A percentile compares a stretch with the other conserved stretches of the same genome.
Evolutionary conservation across 2,888 invertebrate genomes (phyloP).

Genomic region (Acleris holmiana): DNA sequence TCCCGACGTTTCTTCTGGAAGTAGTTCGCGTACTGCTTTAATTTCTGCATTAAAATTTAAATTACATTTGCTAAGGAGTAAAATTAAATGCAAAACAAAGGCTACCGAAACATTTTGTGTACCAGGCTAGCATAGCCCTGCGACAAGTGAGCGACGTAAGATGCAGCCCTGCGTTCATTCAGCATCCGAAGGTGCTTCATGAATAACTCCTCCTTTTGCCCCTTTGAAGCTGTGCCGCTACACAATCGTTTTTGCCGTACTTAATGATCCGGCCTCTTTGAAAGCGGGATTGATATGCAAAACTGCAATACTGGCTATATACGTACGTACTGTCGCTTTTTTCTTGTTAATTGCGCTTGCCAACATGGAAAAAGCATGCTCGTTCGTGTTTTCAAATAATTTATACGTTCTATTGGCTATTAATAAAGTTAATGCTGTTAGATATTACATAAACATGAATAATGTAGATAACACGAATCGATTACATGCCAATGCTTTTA

Average conservation of each 20-base stretch:
- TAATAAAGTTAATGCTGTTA: conserved; percentile 29
- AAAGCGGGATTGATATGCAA: conserved; percentile 76
- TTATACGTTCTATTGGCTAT: conserved; percentile 16
- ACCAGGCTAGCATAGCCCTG: background rate
- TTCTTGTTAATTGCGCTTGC: conserved; percentile 30
- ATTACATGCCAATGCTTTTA: background rate
- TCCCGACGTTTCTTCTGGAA: too few relatives aligned
- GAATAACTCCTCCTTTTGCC: conserved; percentile 59
- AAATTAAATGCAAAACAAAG: background rate
- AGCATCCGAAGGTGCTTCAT: conserved; percentile 61
- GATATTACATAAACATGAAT: conserved; percentile 30
- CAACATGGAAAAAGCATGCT: conserved; percentile 13
- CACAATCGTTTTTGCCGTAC: conserved; percentile 36
- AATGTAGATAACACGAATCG: background rate
- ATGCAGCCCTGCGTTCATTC: conserved; percentile 46
- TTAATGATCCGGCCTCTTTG: conserved; percentile 72
- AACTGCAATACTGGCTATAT: conserved; percentile 58
- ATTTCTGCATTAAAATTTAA: too few relatives aligned
- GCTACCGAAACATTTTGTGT: background rate
- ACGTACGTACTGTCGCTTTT: conserved; percentile 45
- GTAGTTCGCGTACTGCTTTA: too few relatives aligned
- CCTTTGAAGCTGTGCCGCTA: conserved; percentile 53
- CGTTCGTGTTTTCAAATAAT: conserved; percentile 36
- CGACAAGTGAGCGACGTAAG: conserved; percentile 3
- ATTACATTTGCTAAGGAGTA: too few relatives aligned